Evolutionary conservation across 1,140 invertebrate species (phyloP), one percentile per base, ranked within the genome.

Genomic region (Atta cephalotes): DNA sequence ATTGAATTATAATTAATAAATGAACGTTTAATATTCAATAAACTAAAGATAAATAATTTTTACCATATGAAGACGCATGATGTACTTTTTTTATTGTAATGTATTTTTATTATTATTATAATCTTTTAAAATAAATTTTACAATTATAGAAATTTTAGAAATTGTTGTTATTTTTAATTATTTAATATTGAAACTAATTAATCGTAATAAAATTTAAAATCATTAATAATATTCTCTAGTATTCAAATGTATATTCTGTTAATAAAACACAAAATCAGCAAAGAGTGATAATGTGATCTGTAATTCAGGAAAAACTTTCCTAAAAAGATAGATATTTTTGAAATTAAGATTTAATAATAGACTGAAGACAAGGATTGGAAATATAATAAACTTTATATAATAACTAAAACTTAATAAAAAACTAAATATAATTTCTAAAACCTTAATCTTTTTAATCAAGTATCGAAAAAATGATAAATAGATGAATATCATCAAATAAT

Each of bases 341-440:
- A 25, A 84, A 63, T 10, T 63, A 62, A 7, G 9, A 85, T 85
- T 77, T 5, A 45, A 77, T 85, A 77, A 77, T 85, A 65, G 71
- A n/a, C 45, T 9, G 4, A 4, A 0, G 9, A 16, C 14, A 6
- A 12, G 31, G 3, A 10, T 0, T 31, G 4, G 10, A n/a, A 28
- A 65, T 25, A 62, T 76, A 85, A 77, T 28, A 35, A 62, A 35
- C n/a, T 45, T 77, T 14, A 12, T 63, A 16, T 39, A 35, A 14
- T 25, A 7, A 35, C 2, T 21, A 25, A 62, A 39, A 0, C 45
- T 76, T 66, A 16, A 62, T 4, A 2, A 77, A 77, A 63, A 45
- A 45, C 0, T 12, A 45, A 45, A 45, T 45, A 45, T 45, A 45
- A 45, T 0, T 10, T 45, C 1, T 45, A 45, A 45, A 45, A 45